Conservation (phyloP, 2,797 vertebrate genomes). For the Varecia variegata region DNA sequence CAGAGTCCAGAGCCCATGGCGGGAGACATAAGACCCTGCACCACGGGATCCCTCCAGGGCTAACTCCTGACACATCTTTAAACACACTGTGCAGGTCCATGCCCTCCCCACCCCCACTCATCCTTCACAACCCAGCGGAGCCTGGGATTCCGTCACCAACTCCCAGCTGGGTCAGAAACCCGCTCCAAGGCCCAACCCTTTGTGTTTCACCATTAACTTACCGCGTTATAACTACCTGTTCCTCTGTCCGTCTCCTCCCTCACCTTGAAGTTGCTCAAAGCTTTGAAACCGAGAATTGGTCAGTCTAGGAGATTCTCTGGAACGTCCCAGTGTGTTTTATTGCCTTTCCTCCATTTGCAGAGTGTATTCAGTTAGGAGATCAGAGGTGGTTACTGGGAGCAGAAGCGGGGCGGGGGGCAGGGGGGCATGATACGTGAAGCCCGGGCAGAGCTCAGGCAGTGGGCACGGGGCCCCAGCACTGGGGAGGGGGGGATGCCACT, state of each 20-base stretch:
- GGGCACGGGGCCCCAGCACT: rapidly evolving
- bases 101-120: background rate
- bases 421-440: rapidly evolving
- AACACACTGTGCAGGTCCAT: background rate
- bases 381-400: background rate
- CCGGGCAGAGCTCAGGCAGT: background rate
- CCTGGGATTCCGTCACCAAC: background rate
- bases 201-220: background rate
- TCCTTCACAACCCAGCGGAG: background rate
- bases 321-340: background rate
- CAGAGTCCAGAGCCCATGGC: background rate
- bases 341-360: background rate
- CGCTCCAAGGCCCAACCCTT: background rate
- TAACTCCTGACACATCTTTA: background rate
- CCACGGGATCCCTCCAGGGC: background rate
- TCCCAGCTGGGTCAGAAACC: background rate
- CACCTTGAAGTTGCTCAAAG: background rate
- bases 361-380: background rate
- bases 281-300: background rate
- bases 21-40: background rate
- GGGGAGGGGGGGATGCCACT: background rate
- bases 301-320: background rate
- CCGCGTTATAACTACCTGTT: background rate
- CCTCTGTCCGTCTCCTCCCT: background rate
- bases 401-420: background rate